These are phyloP conservation scores for Scortum barcoo DNA, from an alignment of 2,113 vertebrate genomes.

Conservation along the genomic window DNA sequence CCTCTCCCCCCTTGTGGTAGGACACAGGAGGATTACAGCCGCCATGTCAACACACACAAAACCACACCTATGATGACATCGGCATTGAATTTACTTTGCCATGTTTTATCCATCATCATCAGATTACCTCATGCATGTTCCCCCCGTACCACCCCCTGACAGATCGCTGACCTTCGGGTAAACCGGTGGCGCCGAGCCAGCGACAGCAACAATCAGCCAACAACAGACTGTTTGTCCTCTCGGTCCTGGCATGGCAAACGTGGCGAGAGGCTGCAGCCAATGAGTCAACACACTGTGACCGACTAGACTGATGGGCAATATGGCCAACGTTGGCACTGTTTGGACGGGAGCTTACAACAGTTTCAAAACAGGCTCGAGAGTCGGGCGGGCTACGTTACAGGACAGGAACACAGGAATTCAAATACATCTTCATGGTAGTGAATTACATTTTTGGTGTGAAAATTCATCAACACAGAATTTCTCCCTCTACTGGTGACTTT, in stretches of 20 bases:
- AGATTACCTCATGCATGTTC: background rate
- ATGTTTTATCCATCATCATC: background rate
- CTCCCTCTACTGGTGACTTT: background rate
- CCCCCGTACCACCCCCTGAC: background rate
- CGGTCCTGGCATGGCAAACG: constrained; percentile 26
- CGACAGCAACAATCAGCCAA: constrained; percentile 33
- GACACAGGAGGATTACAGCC: background rate
- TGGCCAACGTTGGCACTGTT: constrained; percentile 15
- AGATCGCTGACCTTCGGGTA: constrained; percentile 32
- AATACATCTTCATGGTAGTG: background rate
- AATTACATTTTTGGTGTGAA: background rate
- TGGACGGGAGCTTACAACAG: background rate
- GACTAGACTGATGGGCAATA: constrained; percentile 36
- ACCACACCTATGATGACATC: background rate
- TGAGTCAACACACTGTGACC: constrained; percentile 53
- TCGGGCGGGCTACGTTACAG: background rate
- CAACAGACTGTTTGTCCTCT: constrained; percentile 47
- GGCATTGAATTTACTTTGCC: background rate
- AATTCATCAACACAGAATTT: background rate
- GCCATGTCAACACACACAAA: constrained; percentile 3
- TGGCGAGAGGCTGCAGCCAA: constrained; percentile 37
- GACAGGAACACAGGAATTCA: background rate
- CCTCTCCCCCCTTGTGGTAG: background rate
- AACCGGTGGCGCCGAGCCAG: constrained; percentile 22
- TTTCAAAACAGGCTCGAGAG: background rate